Percentiles rank a stretch among this genome's conserved stretches.
Evolutionary conservation across 2,113 vertebrate species (phyloP).

Genomic region (Erinaceus europaeus): DNA sequence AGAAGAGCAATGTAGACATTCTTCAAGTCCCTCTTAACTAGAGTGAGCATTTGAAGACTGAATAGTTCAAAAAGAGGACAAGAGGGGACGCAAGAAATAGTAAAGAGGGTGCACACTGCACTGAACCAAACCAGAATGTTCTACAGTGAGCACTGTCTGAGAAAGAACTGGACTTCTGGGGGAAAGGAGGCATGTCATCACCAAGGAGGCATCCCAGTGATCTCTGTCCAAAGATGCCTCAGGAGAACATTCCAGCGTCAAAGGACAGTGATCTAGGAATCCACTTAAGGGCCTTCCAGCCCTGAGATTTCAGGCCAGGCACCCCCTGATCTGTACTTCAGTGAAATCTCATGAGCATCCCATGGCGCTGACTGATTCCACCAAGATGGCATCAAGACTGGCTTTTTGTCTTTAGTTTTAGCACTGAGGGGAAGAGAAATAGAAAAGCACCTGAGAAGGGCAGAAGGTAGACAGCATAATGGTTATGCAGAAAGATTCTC

Average conservation of each 20-base stretch:
- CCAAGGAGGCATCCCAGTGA: background rate
- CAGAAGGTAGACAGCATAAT: no score
- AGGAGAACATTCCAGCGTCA: background rate
- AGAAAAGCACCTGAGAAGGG: no score
- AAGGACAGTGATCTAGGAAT: background rate
- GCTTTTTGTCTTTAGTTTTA: no score
- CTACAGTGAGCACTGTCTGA: background rate
- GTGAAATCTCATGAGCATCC: no score
- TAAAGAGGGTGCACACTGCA: background rate
- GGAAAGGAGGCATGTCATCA: background rate
- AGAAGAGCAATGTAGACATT: background rate
- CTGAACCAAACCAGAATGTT: background rate
- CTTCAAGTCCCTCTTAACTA: background rate
- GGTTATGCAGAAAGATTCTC: no score
- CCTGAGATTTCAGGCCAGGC: background rate
- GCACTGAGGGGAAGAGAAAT: no score
- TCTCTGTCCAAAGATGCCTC: background rate
- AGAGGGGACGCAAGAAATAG: background rate
- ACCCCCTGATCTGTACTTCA: background rate
- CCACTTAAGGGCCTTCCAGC: background rate
- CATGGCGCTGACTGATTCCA: no score
- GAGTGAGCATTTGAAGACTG: background rate
- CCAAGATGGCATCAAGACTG: no score
- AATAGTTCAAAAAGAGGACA: background rate
- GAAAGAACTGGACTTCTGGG: background rate